Evolutionary conservation across 2,888 invertebrate genomes (phyloP), one percentile per base, ranked within the genome.

Genomic region (Nemotelus nigrinus): DNA sequence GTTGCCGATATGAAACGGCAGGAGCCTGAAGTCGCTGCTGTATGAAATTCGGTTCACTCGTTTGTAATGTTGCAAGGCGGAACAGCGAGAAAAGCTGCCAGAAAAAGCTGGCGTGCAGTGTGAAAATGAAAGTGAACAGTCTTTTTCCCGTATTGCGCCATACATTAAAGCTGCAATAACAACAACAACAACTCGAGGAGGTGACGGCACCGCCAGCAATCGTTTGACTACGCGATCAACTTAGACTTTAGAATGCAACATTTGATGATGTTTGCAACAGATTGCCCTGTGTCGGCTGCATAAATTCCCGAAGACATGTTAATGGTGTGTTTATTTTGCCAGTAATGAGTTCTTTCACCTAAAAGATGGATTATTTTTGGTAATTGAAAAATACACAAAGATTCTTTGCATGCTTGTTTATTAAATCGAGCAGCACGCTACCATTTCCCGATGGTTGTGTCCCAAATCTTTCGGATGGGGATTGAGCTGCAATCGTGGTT

Each of bases 51-150:
- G 25, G 25, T 25, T 25, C 25, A 1, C 25, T 25, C 25, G 25
- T 48, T 25, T 48, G 39, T 44, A n/a, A 57, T 45, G 53, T 3
- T 55, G 41, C 41, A 2, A 70, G 3, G 43, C 43, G 70, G 70
- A 55, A 47, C 53, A 41, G 70, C 8, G 70, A 53, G 50, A 41
- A 68, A 68, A 48, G 50, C 50, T 68, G 50, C 50, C 6, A n/a
- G 25, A 41, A 25, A 68, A 45, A 41, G 50, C 48, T n/a, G 4
- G 58, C 58, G 25, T 25, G 39, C 6, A 68, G 50, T 70, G 70
- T 70, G 70, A 70, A 70, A 70, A 70, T 53, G 70, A 70, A 70
- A 70, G 70, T 70, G 70, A 70, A 70, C 53, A 58, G 53, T 41
- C 55, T 70, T 2, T 8, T 70, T 55, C 10, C 5, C 43, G n/a